A percentile compares a stretch with the other conserved stretches of the same genome.
Conservation (phyloP, 2,888 invertebrate genomes). For the Bellardia bayeri region DNA sequence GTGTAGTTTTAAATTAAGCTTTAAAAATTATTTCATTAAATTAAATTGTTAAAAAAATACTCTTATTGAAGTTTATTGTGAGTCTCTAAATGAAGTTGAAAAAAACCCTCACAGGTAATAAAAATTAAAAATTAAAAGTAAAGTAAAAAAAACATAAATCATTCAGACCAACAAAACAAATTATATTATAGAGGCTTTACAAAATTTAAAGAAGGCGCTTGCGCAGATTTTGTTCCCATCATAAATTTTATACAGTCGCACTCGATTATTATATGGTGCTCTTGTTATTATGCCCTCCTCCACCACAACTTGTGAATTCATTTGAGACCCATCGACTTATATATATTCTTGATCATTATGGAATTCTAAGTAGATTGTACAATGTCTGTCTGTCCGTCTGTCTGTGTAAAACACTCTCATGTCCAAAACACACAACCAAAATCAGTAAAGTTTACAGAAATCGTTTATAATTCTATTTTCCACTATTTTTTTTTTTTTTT, state of each 20-base stretch:
- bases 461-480: too few species aligned
- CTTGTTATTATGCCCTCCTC: neutral
- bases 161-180: slow-evolving; percentile 5
- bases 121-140: slow-evolving; percentile 5
- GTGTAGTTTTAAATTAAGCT: slow-evolving; percentile 25
- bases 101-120: slow-evolving; percentile 27
- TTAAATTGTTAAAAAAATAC: slow-evolving; percentile 50
- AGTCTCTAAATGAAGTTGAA: neutral
- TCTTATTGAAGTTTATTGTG: slow-evolving; percentile 31
- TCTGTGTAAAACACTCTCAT: too few species aligned
- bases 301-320: too few species aligned
- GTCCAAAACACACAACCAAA: too few species aligned
- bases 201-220: slow-evolving; percentile 18
- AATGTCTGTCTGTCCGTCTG: too few species aligned
- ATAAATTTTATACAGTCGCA: neutral
- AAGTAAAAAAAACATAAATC: neutral
- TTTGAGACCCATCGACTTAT: too few species aligned
- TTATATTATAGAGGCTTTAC: slow-evolving; percentile 1
- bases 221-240: slow-evolving; percentile 35
- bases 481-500: too few species aligned
- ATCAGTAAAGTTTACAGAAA: too few species aligned
- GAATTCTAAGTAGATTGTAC: too few species aligned
- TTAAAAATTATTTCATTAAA: slow-evolving; percentile 53
- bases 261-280: neutral
- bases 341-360: too few species aligned